Conservation (phyloP, 2,888 invertebrate species). For the Platycnemis pennipes region DNA sequence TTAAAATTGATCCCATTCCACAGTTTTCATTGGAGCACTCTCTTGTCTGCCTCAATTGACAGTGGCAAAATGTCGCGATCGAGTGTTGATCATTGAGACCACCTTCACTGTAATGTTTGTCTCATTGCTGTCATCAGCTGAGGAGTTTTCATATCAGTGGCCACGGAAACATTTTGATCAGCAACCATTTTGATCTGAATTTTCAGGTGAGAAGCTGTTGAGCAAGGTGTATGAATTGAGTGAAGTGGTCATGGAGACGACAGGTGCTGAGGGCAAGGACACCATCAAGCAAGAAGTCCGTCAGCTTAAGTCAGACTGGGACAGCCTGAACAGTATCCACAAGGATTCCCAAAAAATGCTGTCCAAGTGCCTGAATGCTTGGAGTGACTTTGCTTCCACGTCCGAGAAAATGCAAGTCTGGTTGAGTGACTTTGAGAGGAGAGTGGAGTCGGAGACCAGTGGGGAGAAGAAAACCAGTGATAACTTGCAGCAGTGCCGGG, state of each 20-base stretch:
- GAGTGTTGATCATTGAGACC: no score
- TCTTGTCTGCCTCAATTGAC: no score
- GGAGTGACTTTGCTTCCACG: conserved; percentile 90
- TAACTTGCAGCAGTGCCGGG: conserved; percentile 86
- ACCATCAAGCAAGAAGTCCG: conserved; percentile 90
- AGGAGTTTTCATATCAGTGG: no score
- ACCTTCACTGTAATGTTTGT: no score
- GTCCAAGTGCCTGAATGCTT: conserved; percentile 88
- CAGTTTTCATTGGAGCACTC: no score
- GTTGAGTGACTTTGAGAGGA: conserved; percentile 86
- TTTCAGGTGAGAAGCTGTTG: conserved; percentile 83
- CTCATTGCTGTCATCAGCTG: no score
- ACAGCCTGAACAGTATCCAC: conserved; percentile 87
- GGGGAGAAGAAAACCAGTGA: conserved; percentile 89
- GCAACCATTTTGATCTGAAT: no score
- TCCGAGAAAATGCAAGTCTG: conserved; percentile 87
- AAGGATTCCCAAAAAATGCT: conserved; percentile 89
- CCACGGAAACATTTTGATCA: no score
- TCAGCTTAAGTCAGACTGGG: conserved; percentile 90
- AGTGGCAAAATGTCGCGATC: no score
- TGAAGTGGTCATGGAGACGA: conserved; percentile 87
- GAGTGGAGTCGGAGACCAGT: conserved; percentile 83
- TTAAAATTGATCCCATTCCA: no score
- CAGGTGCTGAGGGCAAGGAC: conserved; percentile 92
- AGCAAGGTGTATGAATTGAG: conserved; percentile 88